Conservation (phyloP, 2,113 vertebrate species). For the Copsychus sechellarum region DNA sequence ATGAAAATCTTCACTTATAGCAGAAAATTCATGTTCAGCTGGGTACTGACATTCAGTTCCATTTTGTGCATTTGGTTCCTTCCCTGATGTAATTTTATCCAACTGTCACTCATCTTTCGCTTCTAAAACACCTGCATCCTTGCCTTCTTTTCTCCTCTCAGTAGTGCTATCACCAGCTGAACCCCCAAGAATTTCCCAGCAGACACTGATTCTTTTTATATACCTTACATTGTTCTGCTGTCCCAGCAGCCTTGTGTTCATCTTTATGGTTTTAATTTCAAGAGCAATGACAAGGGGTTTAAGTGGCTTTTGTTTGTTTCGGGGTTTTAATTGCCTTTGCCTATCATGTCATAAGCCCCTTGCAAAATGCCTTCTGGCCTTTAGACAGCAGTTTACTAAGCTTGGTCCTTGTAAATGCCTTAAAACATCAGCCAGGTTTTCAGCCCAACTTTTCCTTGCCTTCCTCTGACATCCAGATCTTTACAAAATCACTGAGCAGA, state of each 20-base stretch:
- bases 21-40: background rate
- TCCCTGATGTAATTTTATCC: background rate
- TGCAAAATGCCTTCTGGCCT: background rate
- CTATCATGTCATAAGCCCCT: background rate
- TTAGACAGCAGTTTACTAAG: background rate
- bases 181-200: background rate
- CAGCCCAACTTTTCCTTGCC: background rate
- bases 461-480: background rate
- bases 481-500: background rate
- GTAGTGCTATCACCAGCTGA: background rate
- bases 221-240: background rate
- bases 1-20: background rate
- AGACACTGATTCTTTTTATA: background rate
- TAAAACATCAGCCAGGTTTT: background rate
- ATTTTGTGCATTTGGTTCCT: background rate
- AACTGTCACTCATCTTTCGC: background rate
- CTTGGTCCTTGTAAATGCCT: background rate
- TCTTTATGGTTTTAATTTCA: background rate
- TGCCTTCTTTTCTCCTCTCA: background rate
- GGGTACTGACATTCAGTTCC: background rate
- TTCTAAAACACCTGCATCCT: background rate
- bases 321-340: background rate
- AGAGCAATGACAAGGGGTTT: fast-evolving
- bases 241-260: background rate
- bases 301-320: background rate